Evolutionary conservation across 1,140 invertebrate species (phyloP), one percentile per base, ranked within the genome.

Genomic region (Aleiodes sp.): DNA sequence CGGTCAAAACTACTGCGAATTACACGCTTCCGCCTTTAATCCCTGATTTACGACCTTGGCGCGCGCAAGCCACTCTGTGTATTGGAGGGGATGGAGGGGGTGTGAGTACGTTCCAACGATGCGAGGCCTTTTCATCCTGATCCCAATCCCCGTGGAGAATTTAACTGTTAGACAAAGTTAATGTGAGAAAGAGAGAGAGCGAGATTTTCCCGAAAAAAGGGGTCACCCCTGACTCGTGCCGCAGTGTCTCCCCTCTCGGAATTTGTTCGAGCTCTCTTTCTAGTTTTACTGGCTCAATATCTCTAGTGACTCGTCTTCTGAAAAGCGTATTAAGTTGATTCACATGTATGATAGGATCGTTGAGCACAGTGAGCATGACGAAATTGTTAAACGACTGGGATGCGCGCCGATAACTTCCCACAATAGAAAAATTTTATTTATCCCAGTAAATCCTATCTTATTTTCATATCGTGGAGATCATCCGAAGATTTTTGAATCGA

Each of bases 1-100:
- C 81, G 81, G 76, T 83, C 77, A 82, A 85, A 84, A 84, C 78
- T 82, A 71, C 71, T 81, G 77, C 78, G 76, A 83, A 84, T 84
- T 84, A 84, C 76, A 81, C 75, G 78, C 77, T 73, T 78, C 73
- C 74, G 72, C 67, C 78, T 80, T 83, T 57, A 84, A 86, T 85
- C 82, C 77, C 6, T 85, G 83, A 86, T 86, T 85, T 86, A 86
- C 78, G 78, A 73, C 63, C 65, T 72, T 61, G 74, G 71, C 67
- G 60, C 43, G 60, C 67, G 43, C 60, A 69, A 61, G 37, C 56
- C 70, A 64, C 29, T 59, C 63, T 67, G 65, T 68, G 61, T 57
- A 56, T 46, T 21, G 33, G 41, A 57, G 64, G 70, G 24, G 66
- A 41, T 56, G 31, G 4, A 43, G 64, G 62, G 52, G 68, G 33